Base-by-base conservation (phyloP, 2,888 invertebrate species). In the Acanthacorydalis orientalis region DNA sequence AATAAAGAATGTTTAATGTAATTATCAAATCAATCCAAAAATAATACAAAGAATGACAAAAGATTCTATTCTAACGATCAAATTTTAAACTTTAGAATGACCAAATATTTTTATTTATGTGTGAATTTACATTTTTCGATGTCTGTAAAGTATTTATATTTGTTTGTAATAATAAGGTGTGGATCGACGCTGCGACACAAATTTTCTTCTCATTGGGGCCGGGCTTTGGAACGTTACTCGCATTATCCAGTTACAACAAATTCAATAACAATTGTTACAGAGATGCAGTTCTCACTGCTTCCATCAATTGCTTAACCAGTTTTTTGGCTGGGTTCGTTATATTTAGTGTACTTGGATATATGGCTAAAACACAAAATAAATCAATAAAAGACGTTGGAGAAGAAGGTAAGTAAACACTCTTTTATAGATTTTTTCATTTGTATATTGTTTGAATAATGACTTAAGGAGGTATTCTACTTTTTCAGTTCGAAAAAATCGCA, bases 131-230 rank as follows among this genome's bases (percentile, higher is more conserved):
- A n/a, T n/a, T n/a, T n/a, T n/a, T n/a, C n/a, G n/a, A n/a, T n/a
- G n/a, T n/a, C n/a, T 23, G 23, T 6, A 23, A 23, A 23, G 6
- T 23, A 23, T 23, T 42, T 16, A 14, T 10, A 11, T 14, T 12
- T 7, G n/a, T 37, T 37, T 37, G 7, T 37, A 12, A 37, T 37
- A 7, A 56, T 6, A 56, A 86, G 84, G 88, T 90, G 8, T 92
- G 92, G 92, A 85, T 89, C 49, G 91, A 90, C 62, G 92, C 92
- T 1, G 91, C 92, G 0, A 86, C 90, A 2, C 92, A 92, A 66
- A 90, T 91, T 56, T 92, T 92, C 70, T 92, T 92, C 69, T 91
- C 91, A 0, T 69, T 92, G 46, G 92, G 92, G 12, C 92, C 92
- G 0, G 92, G 91, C 2, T 92, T 92, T 60, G 92, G 92, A 14